A percentile compares a stretch with the other conserved stretches of the same genome.
Evolutionary conservation across 1,140 invertebrate species (phyloP).

Genomic region (Pseudobourletiella spinata): DNA sequence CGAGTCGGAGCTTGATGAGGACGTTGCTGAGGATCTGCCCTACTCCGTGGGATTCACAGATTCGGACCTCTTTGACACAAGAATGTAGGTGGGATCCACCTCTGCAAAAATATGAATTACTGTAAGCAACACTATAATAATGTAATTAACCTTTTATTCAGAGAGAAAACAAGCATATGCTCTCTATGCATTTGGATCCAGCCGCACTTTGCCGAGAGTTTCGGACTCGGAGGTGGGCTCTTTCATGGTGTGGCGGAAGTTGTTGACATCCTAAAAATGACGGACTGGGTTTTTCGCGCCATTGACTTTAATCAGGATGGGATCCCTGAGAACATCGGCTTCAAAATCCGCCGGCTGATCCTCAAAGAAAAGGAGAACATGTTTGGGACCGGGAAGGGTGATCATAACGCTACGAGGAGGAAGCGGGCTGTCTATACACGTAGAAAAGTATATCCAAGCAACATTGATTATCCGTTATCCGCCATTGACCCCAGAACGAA

Average conservation of each 20-base stretch:
- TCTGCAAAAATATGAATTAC: no score
- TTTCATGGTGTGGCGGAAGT: slow-evolving; percentile 5
- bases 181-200: slow-evolving; percentile 16
- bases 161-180: slow-evolving; percentile 4
- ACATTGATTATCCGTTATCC: not conserved
- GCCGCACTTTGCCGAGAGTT: slow-evolving; percentile 8
- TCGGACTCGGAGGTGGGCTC: not conserved
- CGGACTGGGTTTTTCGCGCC: slow-evolving; percentile 8
- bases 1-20: not conserved
- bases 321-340: slow-evolving; percentile 16
- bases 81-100: no score
- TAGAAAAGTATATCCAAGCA: not conserved
- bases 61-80: not conserved
- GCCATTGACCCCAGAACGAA: not conserved
- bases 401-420: not conserved
- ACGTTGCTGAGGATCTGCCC: no score
- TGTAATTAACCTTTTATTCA: not conserved
- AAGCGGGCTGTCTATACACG: not conserved
- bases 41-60: not conserved
- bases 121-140: no score
- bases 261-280: slow-evolving; percentile 7
- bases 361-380: not conserved
- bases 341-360: not conserved
- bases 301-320: slow-evolving; percentile 19
- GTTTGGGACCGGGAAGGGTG: not conserved